A percentile compares a stretch with the other conserved stretches of the same genome.
These are phyloP conservation scores for Microctonus hyperodae DNA, from an alignment of 2,888 invertebrate genomes.

Conservation along the genomic window DNA sequence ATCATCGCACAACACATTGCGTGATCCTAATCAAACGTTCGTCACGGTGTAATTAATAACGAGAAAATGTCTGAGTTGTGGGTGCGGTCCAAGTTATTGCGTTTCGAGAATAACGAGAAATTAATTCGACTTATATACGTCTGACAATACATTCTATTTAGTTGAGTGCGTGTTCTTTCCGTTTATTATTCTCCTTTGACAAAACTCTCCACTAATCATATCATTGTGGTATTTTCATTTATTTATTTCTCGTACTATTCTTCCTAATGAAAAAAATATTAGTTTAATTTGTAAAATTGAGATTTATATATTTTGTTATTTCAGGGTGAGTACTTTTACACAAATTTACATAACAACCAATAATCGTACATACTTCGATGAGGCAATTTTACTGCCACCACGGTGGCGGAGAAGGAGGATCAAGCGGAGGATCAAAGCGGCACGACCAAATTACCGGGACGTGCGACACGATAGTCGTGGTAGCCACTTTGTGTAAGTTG, in stretches of 20 bases:
- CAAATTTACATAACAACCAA: conserved; percentile 26
- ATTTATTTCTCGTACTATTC: neutral
- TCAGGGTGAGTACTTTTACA: conserved; percentile 7
- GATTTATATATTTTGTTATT: conserved; percentile 9
- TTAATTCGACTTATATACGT: conserved; percentile 41
- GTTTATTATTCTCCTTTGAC: neutral
- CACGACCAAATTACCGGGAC: conserved; percentile 29
- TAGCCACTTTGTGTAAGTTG: conserved; percentile 38
- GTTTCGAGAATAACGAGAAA: conserved; percentile 50
- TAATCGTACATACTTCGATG: conserved; percentile 24
- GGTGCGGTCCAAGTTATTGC: conserved; percentile 38
- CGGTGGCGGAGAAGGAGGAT: no score
- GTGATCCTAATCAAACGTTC: conserved; percentile 45
- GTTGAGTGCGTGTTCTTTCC: conserved; percentile 13
- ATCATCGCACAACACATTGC: conserved; percentile 40
- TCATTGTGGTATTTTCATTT: neutral
- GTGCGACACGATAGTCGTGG: conserved; percentile 34
- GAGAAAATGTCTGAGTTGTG: conserved; percentile 35
- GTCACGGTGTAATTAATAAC: conserved; percentile 53
- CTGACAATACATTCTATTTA: conserved; percentile 36
- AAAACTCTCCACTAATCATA: neutral
- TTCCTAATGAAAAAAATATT: neutral
- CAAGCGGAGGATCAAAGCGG: conserved; percentile 34
- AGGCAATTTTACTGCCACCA: conserved; percentile 15
- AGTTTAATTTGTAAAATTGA: neutral